phyloP scores from a whole-genome alignment of 30 jellyfish, hydroid and myxozoan species.

The Cassiopea andromeda region DNA sequence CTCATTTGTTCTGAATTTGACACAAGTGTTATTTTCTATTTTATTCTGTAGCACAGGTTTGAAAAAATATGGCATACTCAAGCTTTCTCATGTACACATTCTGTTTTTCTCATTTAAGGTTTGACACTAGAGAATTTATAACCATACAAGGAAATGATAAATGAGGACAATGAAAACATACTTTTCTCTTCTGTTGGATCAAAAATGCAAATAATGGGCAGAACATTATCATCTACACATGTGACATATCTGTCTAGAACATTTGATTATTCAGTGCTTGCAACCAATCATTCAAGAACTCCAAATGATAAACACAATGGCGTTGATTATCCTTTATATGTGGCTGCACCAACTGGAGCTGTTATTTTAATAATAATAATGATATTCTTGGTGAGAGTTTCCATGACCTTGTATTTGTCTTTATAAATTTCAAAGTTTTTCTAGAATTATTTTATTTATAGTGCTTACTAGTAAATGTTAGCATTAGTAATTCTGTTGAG shows the following conservation, averaged over 20 bases:
- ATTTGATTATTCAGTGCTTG: background rate
- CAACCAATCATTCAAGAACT: background rate
- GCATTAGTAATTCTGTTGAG: too few relatives aligned
- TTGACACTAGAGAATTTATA: background rate
- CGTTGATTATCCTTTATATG: slow-evolving; percentile 19
- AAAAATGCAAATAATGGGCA: background rate
- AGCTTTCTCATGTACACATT: too few relatives aligned
- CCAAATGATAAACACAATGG: background rate
- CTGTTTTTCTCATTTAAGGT: too few relatives aligned
- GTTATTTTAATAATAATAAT: background rate
- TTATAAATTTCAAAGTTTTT: background rate
- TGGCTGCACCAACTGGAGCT: slow-evolving; percentile 28
- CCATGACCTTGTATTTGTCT: background rate
- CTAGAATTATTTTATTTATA: background rate
- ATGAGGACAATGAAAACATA: background rate
- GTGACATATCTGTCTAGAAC: background rate
- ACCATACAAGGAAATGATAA: background rate
- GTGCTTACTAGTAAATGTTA: too few relatives aligned
- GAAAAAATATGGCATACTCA: too few relatives aligned
- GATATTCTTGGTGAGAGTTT: slow-evolving; percentile 27
- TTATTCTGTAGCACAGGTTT: too few relatives aligned
- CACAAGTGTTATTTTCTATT: too few relatives aligned
- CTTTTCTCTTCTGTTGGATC: background rate
- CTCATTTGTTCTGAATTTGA: too few relatives aligned
- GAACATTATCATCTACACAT: background rate